These are phyloP conservation scores for Periparus ater DNA, from an alignment of 2,797 vertebrate species.

Conservation along the genomic window DNA sequence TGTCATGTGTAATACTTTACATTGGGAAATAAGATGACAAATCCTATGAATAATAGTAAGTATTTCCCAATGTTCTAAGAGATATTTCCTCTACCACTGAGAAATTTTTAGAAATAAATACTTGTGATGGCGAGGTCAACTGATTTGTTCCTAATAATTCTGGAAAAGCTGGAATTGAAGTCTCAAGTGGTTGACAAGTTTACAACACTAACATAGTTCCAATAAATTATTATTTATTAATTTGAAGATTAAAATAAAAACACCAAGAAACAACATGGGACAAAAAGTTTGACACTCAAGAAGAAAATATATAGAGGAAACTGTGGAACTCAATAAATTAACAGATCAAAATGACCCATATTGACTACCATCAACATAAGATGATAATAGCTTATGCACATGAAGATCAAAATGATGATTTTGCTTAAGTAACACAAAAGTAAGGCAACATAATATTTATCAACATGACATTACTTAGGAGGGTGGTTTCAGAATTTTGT, in stretches of 20 bases:
- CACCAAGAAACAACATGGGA: background rate
- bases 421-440: background rate
- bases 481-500: background rate
- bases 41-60: background rate
- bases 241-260: background rate
- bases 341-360: background rate
- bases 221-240: background rate
- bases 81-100: background rate
- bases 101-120: background rate
- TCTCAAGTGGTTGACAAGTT: background rate
- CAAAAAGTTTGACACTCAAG: background rate
- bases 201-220: background rate
- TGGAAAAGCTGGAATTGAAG: background rate
- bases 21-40: background rate
- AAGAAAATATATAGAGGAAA: background rate
- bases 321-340: background rate
- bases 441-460: background rate
- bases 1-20: background rate
- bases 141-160: background rate
- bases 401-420: background rate
- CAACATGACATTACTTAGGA: background rate
- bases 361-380: background rate
- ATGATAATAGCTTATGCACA: background rate
- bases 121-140: background rate
- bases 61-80: background rate